Percentiles rank a stretch among this genome's conserved stretches.
These are phyloP conservation scores for Phyllotreta striolata DNA, from an alignment of 2,888 invertebrate genomes.

Conservation along the genomic window DNA sequence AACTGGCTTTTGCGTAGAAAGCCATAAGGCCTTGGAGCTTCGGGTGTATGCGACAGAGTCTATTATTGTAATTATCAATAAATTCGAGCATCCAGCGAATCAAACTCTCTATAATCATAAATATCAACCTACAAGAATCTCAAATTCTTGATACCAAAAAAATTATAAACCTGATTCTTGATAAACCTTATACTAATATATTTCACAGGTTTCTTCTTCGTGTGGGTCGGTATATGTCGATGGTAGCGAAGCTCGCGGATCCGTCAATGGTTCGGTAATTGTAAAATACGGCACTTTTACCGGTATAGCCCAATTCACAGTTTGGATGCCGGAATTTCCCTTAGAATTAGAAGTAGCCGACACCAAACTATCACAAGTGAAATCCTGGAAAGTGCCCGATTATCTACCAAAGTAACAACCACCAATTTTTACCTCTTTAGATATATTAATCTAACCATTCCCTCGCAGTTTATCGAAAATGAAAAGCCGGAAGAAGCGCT, in stretches of 20 bases:
- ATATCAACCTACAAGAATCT: no score
- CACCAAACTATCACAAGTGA: conserved; percentile 88
- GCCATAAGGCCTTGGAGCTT: no score
- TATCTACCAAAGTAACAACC: conserved; percentile 64
- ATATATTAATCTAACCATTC: background rate
- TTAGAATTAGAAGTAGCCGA: conserved; percentile 90
- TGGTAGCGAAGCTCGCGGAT: conserved; percentile 93
- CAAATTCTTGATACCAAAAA: no score
- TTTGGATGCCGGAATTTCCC: conserved; percentile 97
- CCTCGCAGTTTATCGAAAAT: conserved; percentile 44
- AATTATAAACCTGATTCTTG: no score
- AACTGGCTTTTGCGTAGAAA: no score
- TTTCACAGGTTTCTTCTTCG: conserved; percentile 85
- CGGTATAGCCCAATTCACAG: conserved; percentile 87
- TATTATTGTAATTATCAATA: no score
- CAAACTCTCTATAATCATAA: no score
- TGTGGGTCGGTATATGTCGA: conserved; percentile 97
- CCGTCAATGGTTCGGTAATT: conserved; percentile 91
- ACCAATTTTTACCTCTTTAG: conserved; percentile 3
- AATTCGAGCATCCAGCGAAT: no score
- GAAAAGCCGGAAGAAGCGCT: conserved; percentile 58
- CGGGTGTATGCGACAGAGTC: no score
- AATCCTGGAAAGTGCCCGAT: conserved; percentile 92
- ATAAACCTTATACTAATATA: no score
- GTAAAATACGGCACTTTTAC: conserved; percentile 93